Base-by-base conservation (phyloP, 2,888 invertebrate species). In the Apotomis betuletana region DNA sequence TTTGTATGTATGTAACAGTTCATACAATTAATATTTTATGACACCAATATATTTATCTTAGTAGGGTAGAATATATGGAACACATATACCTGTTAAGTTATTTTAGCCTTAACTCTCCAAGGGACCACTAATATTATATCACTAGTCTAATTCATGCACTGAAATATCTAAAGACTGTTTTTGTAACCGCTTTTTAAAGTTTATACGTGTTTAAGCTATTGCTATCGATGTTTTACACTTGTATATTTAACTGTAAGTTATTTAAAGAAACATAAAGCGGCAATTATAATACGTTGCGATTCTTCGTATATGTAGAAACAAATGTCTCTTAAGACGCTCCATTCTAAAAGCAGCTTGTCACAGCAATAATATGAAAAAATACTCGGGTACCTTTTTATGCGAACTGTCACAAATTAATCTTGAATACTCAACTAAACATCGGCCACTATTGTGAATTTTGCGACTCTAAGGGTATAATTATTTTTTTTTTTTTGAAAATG, bases 101-200 rank as follows among this genome's bases (percentile, higher is more conserved):
- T 41, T 41, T 49, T 49, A 10, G 9, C 49, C 9, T 9, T 41
- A 9, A 9, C 49, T 49, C 3, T 10, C 49, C 10, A 49, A 62
- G 27, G 52, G 55, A 61, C 61, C 70, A 67, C 4, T 55, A 12
- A 5, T 54, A 46, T 55, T 67, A 65, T 57, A 65, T 41, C 61
- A 57, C 67, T 71, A 71, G 71, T 57, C 61, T 67, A 51, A 55
- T 46, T 4, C 57, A 71, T 41, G 67, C 67, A 71, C 67, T 71
- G 55, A 67, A 61, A 52, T 63, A 63, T 71, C 27, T 67, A n/a
- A 67, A 71, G 71, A 71, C 71, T 67, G 67, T 71, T 70, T 69
- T 70, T 70, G 44, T 70, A 70, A 59, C 59, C 64, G 64, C 64
- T 70, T 60, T 60, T 70, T 65, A 64, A 64, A n/a, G n/a, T 65